phyloP scores from a whole-genome alignment of 2,888 invertebrate genomes.

The Hartigia nigra region DNA sequence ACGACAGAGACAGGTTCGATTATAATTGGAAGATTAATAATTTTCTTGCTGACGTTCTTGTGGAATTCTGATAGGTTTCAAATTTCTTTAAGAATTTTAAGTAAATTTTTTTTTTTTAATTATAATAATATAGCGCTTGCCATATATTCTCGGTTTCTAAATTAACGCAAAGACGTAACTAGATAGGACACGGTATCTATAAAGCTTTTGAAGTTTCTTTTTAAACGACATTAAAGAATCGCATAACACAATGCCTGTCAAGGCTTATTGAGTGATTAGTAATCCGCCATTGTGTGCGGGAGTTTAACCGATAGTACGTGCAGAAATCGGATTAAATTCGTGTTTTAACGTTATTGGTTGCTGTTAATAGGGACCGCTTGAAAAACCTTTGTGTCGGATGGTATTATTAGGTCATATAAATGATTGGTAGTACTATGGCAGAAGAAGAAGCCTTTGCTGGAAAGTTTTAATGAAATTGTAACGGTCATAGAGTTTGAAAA shows the following conservation, averaged over 20 bases:
- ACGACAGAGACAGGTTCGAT: not conserved
- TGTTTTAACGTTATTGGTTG: constrained; percentile 12
- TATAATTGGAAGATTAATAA: constrained; percentile 1
- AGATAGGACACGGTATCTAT: not conserved
- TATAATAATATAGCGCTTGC: not conserved
- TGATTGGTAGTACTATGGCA: constrained; percentile 11
- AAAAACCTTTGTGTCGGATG: constrained; percentile 22
- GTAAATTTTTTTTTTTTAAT: not conserved
- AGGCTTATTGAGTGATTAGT: not conserved
- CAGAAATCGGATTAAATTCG: constrained; percentile 8
- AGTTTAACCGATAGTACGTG: not conserved
- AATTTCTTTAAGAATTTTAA: not conserved
- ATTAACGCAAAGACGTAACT: not conserved
- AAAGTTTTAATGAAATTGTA: constrained; percentile 34
- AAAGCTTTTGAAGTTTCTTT: not conserved
- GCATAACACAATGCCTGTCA: not conserved
- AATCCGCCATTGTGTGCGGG: not conserved
- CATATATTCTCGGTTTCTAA: not conserved
- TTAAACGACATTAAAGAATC: not conserved
- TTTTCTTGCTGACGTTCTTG: not conserved
- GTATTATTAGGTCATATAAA: constrained; percentile 28
- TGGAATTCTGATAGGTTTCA: not conserved
- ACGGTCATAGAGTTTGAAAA: constrained; percentile 33
- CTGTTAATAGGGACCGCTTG: constrained; percentile 8
- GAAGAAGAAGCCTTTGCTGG: constrained; percentile 3